Evolutionary conservation across 2,888 invertebrate genomes (phyloP).

Genomic region (Muschampia plurimacula): DNA sequence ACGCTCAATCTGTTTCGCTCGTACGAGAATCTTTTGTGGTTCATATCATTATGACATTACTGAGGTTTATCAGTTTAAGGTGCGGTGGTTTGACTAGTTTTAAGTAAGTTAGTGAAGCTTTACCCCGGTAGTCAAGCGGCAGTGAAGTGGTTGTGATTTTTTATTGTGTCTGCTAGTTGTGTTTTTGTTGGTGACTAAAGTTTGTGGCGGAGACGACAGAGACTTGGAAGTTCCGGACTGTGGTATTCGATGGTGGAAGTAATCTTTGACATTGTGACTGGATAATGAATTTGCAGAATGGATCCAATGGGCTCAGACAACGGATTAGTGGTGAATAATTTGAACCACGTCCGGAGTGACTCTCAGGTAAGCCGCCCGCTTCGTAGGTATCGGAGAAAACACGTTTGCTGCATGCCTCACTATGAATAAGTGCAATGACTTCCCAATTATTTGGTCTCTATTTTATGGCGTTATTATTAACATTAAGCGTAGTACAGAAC

Average conservation of each 20-base stretch:
- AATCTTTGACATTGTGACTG: constrained; percentile 52
- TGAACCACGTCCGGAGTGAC: constrained; percentile 82
- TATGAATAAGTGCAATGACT: constrained; percentile 81
- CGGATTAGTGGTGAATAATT: constrained; percentile 82
- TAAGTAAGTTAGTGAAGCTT: constrained; percentile 70
- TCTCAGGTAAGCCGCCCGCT: constrained; percentile 78
- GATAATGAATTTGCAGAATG: constrained; percentile 75
- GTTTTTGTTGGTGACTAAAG: constrained; percentile 56
- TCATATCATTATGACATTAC: constrained; percentile 68
- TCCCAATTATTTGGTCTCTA: constrained; percentile 64
- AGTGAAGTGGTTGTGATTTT: constrained; percentile 54
- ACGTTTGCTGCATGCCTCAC: constrained; percentile 78
- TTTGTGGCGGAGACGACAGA: constrained; percentile 42
- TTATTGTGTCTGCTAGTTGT: constrained; percentile 60
- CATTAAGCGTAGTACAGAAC: not conserved
- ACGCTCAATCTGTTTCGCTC: constrained; percentile 45
- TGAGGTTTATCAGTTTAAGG: constrained; percentile 67
- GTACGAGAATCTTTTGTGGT: constrained; percentile 62
- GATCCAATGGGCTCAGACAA: constrained; percentile 80
- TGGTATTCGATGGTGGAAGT: constrained; percentile 59
- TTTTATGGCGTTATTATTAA: constrained; percentile 49
- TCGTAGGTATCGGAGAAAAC: constrained; percentile 73
- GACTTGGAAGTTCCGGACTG: constrained; percentile 50
- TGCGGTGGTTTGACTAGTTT: constrained; percentile 60
- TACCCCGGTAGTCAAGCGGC: constrained; percentile 58